Evolutionary conservation across 2,113 vertebrate species (phyloP).

Genomic region (Chaenocephalus aceratus): DNA sequence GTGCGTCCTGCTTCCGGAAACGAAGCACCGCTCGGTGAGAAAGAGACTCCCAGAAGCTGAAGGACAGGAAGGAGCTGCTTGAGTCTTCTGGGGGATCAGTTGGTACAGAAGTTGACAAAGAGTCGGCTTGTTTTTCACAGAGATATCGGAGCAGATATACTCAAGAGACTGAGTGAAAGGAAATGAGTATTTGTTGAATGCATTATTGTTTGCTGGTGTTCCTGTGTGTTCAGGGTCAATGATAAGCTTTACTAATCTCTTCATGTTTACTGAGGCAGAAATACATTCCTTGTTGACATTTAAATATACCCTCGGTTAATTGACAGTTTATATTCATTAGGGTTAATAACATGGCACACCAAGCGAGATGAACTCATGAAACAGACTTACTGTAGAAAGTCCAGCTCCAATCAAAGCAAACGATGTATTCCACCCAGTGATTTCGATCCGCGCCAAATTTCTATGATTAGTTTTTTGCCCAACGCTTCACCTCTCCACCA

Average conservation of each 20-base stretch:
- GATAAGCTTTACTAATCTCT: conserved; percentile 34
- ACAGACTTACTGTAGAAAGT: not conserved
- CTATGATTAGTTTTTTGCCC: too few relatives aligned
- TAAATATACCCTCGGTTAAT: conserved; percentile 27
- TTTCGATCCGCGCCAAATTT: too few relatives aligned
- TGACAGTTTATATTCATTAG: conserved; percentile 29
- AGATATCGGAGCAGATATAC: conserved; percentile 24
- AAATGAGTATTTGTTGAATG: conserved; percentile 67
- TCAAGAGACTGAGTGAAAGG: conserved; percentile 37
- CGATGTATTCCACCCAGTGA: too few relatives aligned
- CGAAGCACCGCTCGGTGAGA: conserved; percentile 61
- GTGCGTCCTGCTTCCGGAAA: conserved; percentile 72
- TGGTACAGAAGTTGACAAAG: conserved; percentile 41
- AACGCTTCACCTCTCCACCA: too few relatives aligned
- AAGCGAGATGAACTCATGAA: not conserved
- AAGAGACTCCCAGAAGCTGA: conserved; percentile 62
- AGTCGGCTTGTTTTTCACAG: conserved; percentile 37
- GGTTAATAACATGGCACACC: not conserved
- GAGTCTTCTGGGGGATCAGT: conserved; percentile 18
- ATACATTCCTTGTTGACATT: conserved; percentile 18
- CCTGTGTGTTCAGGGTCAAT: conserved; percentile 53
- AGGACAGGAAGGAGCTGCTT: conserved; percentile 56
- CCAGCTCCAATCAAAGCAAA: not conserved
- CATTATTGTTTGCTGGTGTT: conserved; percentile 64
- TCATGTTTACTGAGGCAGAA: not conserved